Evolutionary conservation across 2,797 vertebrate genomes (phyloP).

Genomic region (Thaleichthys pacificus): DNA sequence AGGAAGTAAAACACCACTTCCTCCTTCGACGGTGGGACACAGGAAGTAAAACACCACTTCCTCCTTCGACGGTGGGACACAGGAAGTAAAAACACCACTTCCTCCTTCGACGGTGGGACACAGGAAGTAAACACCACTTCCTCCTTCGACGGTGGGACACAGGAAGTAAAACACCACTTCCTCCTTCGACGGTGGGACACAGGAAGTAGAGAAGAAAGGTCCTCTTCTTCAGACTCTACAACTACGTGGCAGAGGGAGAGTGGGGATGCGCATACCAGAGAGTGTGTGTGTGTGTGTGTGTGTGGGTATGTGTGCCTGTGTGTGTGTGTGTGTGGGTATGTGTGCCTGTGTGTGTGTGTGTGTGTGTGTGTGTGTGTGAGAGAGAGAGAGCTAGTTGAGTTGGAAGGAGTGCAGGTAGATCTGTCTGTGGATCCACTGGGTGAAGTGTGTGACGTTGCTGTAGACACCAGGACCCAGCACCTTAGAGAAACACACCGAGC

Average conservation of each 20-base stretch:
- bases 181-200: too few species aligned
- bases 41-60: too few species aligned
- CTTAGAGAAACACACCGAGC: slow-evolving; percentile 85
- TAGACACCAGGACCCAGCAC: slow-evolving; percentile 90
- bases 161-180: too few species aligned
- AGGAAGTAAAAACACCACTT: too few species aligned
- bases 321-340: slow-evolving; percentile 1
- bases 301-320: slow-evolving; percentile 5
- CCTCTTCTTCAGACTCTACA: not conserved
- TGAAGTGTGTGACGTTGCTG: slow-evolving; percentile 93
- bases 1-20: too few species aligned
- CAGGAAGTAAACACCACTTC: too few species aligned
- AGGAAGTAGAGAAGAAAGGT: too few species aligned
- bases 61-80: too few species aligned
- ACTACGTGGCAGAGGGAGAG: not conserved
- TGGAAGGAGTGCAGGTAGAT: slow-evolving; percentile 92
- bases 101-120: too few species aligned
- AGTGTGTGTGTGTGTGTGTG: slow-evolving; percentile 5
- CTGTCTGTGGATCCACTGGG: slow-evolving; percentile 90
- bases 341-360: slow-evolving; percentile 10
- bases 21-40: too few species aligned
- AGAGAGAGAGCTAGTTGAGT: slow-evolving; percentile 53
- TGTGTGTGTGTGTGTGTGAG: slow-evolving; percentile 30
- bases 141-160: too few species aligned
- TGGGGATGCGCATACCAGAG: not conserved